A percentile compares a stretch with the other conserved stretches of the same genome.
These are phyloP conservation scores for Cyanoramphus novaezelandiae DNA, from an alignment of 2,113 vertebrate species.

Conservation along the genomic window DNA sequence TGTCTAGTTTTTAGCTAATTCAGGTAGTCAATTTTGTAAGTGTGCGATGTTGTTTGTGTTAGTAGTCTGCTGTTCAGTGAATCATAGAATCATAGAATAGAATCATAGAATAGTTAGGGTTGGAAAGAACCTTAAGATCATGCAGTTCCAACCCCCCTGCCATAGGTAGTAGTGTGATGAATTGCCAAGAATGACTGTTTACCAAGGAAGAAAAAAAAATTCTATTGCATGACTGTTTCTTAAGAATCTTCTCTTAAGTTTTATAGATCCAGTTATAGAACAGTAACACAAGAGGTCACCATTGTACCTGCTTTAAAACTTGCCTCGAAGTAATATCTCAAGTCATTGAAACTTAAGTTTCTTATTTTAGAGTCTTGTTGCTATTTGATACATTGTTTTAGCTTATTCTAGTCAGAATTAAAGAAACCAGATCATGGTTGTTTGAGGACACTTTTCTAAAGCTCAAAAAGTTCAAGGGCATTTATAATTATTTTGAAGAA, in stretches of 20 bases:
- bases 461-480: neutral
- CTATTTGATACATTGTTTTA: neutral
- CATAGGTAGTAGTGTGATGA: neutral
- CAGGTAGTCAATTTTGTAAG: neutral
- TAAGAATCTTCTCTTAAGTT: neutral
- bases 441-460: neutral
- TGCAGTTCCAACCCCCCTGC: neutral
- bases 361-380: neutral
- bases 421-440: neutral
- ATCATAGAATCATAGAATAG: neutral
- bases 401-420: neutral
- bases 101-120: neutral
- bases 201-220: neutral
- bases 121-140: neutral
- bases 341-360: neutral
- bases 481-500: neutral
- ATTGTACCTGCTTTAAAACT: constrained; percentile 20
- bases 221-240: neutral
- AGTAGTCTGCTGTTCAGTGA: neutral
- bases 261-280: neutral
- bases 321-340: neutral
- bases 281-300: constrained; percentile 50
- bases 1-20: neutral
- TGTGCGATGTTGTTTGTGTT: neutral
- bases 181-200: neutral